These are phyloP conservation scores for Nesoenas mayeri DNA, from an alignment of 2,113 vertebrate species.

Conservation along the genomic window DNA sequence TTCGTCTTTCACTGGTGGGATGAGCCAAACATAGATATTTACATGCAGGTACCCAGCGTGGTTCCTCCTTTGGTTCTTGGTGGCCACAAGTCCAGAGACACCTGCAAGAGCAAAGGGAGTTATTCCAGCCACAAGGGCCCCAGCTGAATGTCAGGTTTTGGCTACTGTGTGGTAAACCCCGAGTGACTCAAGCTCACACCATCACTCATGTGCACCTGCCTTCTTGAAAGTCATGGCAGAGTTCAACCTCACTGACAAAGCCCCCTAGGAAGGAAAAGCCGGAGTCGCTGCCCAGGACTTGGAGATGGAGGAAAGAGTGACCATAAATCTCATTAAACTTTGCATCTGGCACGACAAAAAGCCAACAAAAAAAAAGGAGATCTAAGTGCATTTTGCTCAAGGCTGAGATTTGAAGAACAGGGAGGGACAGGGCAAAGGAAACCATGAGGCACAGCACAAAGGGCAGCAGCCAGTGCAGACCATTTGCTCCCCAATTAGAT, in stretches of 20 bases:
- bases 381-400: not conserved
- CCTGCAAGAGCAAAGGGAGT: not conserved
- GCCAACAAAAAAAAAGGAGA: not conserved
- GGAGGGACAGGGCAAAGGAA: not conserved
- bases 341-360: not conserved
- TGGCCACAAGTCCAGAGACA: not conserved
- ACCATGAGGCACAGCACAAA: fast-evolving
- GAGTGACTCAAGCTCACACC: fast-evolving
- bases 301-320: not conserved
- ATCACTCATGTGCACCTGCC: fast-evolving
- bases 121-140: not conserved
- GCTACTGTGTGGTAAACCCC: not conserved
- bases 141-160: not conserved
- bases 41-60: not conserved
- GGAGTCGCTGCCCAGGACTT: not conserved
- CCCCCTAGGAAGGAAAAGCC: not conserved
- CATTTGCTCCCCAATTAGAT: fast-evolving
- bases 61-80: not conserved
- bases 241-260: not conserved
- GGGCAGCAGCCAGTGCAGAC: not conserved
- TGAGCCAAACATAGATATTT: not conserved
- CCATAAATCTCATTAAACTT: not conserved
- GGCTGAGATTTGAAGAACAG: fast-evolving
- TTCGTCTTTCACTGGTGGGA: not conserved
- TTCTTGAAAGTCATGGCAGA: not conserved